phyloP scores from a whole-genome alignment of 2,888 invertebrate genomes.

The Gisinianus flammeolus region DNA sequence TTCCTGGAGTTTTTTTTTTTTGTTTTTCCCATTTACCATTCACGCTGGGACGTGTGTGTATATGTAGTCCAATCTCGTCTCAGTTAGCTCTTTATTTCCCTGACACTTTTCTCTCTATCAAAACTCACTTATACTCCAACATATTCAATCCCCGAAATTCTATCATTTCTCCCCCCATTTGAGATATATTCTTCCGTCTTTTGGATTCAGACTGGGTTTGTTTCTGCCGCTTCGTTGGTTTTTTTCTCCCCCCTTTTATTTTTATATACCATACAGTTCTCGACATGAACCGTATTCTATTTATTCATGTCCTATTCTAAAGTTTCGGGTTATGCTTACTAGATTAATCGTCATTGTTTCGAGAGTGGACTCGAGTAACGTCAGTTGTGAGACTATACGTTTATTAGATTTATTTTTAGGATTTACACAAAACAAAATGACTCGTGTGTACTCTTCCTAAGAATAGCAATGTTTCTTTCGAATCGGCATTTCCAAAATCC shows the following conservation, averaged over 20 bases:
- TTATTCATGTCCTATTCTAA: constrained; percentile 7
- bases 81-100: not conserved
- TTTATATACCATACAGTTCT: not conserved
- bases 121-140: not conserved
- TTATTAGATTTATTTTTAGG: not conserved
- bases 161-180: not conserved
- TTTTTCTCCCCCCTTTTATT: not conserved
- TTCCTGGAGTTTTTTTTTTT: constrained; percentile 1
- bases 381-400: no score
- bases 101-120: not conserved
- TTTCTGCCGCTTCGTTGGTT: not conserved
- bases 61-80: not conserved
- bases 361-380: not conserved
- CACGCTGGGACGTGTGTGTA: not conserved
- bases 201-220: not conserved
- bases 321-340: not conserved
- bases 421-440: no score
- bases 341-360: not conserved
- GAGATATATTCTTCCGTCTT: not conserved
- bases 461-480: no score
- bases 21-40: not conserved
- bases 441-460: no score
- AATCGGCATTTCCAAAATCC: no score
- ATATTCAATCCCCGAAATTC: not conserved
- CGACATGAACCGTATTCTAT: not conserved